Conservation (phyloP, 2,888 invertebrate genomes). For the Athripsodes cinereus region DNA sequence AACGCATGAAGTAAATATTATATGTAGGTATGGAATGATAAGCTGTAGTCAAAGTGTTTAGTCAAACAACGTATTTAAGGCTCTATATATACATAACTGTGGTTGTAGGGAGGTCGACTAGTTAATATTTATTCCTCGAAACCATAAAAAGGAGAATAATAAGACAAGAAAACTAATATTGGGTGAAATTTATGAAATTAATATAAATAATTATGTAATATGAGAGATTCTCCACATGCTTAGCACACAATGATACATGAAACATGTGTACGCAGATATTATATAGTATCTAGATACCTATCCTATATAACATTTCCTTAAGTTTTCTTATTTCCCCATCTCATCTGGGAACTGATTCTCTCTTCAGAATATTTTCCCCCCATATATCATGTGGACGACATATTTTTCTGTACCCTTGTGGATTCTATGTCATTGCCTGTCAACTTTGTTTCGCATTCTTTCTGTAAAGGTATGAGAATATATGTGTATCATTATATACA, state of each 20-base stretch:
- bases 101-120: too few species aligned
- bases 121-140: too few species aligned
- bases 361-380: neutral
- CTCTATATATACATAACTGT: too few species aligned
- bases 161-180: neutral
- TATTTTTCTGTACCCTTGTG: constrained; percentile 11
- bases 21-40: too few species aligned
- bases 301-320: neutral
- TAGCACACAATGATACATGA: too few species aligned
- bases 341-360: neutral
- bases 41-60: too few species aligned
- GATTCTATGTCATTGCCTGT: constrained; percentile 10
- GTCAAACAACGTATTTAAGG: too few species aligned
- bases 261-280: too few species aligned
- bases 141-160: neutral
- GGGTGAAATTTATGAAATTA: neutral
- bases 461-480: neutral
- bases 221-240: too few species aligned
- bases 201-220: neutral
- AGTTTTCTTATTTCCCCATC: neutral
- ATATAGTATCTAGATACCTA: neutral
- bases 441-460: constrained; percentile 8
- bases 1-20: too few species aligned
- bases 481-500: neutral
- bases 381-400: constrained; percentile 6